Base-by-base conservation (phyloP, 2,797 vertebrate species). In the Lepus oiostolus region DNA sequence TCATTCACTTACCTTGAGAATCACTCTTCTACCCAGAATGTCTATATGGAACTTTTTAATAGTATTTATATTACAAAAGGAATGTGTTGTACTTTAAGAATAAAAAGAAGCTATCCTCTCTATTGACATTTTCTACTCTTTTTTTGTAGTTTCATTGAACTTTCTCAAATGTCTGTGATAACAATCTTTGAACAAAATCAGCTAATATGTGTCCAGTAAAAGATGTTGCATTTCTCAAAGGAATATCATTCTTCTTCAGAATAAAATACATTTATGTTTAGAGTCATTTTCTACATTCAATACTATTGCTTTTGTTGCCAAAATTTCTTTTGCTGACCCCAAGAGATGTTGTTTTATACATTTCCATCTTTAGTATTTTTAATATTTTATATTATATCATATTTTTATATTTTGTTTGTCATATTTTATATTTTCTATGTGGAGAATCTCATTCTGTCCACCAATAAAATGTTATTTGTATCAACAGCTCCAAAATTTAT, bases 401-500 rank as follows among this genome's bases (percentile, higher is more conserved):
- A 47, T 47, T 47, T 2, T 17, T 70, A 0, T 79, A 5, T 74
- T 21, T 21, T 58, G 19, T 58, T 88, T 47, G 0, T 50, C n/a
- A 28, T 58, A 74, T 87, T 93, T 79, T 63, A 65, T 85, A 71
- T 28, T 2, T 14, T 70, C 1, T 79, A 5, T 70, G 22, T 82
- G 8, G 26, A 4, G 26, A 83, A 79, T 65, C 52, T 83, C 17
- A 90, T 35, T 71, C 26, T 71, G 11, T 30, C 10, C 28, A n/a
- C 62, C 85, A 82, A 50, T 77, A 90, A 71, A 75, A 60, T 68
- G 52, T 93, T 70, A 35, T 87, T 82, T 87, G 12, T 85, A n/a
- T 28, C 21, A 62, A 58, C 4, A 91, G 50, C 22, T 85, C 93
- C 21, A 24, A 74, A 82, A 89, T 63, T 30, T 79, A 22, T 4